A percentile compares a stretch with the other conserved stretches of the same genome.
Conservation (phyloP, 2,113 vertebrate genomes). For the Choloepus hoffmanni region DNA sequence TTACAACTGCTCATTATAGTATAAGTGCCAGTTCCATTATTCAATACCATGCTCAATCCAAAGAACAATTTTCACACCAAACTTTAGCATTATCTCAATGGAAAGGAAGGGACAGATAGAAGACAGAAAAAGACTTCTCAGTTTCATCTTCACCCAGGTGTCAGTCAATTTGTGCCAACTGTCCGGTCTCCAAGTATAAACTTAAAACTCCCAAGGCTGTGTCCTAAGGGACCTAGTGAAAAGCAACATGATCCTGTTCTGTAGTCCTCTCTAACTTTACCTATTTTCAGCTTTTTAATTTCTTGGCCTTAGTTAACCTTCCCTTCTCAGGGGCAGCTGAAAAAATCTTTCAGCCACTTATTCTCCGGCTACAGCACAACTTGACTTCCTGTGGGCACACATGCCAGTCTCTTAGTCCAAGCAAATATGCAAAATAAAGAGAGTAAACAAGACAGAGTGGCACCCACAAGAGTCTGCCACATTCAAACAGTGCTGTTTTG, state of each 20-base stretch:
- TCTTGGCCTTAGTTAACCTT: slow-evolving; percentile 39
- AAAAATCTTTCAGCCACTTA: background rate
- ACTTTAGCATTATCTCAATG: background rate
- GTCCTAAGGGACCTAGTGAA: background rate
- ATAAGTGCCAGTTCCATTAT: background rate
- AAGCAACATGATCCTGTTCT: background rate
- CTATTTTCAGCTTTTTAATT: background rate
- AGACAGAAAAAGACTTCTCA: background rate
- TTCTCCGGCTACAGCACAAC: background rate
- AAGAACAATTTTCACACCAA: background rate
- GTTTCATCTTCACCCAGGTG: background rate
- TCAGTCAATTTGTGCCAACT: background rate
- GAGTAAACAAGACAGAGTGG: background rate
- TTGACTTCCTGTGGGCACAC: slow-evolving; percentile 24
- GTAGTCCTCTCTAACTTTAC: background rate
- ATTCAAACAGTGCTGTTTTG: background rate
- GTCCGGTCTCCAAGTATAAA: background rate
- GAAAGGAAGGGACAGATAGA: background rate
- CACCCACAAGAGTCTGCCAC: background rate
- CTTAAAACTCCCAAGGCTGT: background rate
- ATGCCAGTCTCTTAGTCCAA: slow-evolving; percentile 4
- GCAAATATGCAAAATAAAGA: background rate
- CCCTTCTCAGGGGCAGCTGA: background rate
- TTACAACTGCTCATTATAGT: background rate
- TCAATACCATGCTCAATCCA: background rate